These are phyloP conservation scores for Medauroidea extradentata DNA, from an alignment of 1,140 invertebrate genomes.

Conservation along the genomic window DNA sequence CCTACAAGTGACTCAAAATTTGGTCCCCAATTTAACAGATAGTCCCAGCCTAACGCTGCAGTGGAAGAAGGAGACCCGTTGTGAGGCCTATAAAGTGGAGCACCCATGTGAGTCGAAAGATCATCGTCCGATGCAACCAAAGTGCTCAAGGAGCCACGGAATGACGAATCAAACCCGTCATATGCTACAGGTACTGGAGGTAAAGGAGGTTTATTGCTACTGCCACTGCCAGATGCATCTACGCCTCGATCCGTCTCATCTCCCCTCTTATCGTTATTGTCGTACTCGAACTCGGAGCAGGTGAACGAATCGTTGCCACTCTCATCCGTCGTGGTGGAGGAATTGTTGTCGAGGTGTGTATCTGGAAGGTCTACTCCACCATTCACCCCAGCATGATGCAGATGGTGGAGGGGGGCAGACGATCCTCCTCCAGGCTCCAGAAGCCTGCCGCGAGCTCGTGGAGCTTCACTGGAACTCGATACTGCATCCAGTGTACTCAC, in stretches of 20 bases:
- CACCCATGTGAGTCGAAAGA: slow-evolving; percentile 63
- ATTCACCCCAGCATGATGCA: slow-evolving; percentile 31
- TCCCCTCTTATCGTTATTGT: slow-evolving; percentile 71
- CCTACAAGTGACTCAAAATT: slow-evolving; percentile 93
- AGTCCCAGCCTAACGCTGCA: slow-evolving; percentile 81
- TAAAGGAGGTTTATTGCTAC: slow-evolving; percentile 55
- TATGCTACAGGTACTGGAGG: slow-evolving; percentile 62
- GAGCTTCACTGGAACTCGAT: slow-evolving; percentile 84
- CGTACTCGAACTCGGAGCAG: slow-evolving; percentile 96
- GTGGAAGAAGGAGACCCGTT: slow-evolving; percentile 69
- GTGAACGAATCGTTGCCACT: slow-evolving; percentile 97
- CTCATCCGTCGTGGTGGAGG: slow-evolving; percentile 87
- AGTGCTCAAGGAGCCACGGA: slow-evolving; percentile 87
- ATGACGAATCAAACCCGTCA: slow-evolving; percentile 90
- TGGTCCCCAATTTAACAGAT: slow-evolving; percentile 91
- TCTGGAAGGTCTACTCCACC: slow-evolving; percentile 55
- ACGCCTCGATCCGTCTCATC: slow-evolving; percentile 56
- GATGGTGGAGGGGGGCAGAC: slow-evolving; percentile 50
- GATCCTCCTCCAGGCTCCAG: slow-evolving; percentile 46
- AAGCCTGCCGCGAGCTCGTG: slow-evolving; percentile 43
- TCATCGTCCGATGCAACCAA: slow-evolving; percentile 90
- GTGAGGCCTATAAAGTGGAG: slow-evolving; percentile 62
- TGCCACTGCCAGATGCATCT: slow-evolving; percentile 47
- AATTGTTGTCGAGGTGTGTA: slow-evolving; percentile 44
- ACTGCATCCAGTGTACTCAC: slow-evolving; percentile 90